Evolutionary conservation across 2,113 vertebrate species (phyloP).

Genomic region (Pygoscelis antarcticus): DNA sequence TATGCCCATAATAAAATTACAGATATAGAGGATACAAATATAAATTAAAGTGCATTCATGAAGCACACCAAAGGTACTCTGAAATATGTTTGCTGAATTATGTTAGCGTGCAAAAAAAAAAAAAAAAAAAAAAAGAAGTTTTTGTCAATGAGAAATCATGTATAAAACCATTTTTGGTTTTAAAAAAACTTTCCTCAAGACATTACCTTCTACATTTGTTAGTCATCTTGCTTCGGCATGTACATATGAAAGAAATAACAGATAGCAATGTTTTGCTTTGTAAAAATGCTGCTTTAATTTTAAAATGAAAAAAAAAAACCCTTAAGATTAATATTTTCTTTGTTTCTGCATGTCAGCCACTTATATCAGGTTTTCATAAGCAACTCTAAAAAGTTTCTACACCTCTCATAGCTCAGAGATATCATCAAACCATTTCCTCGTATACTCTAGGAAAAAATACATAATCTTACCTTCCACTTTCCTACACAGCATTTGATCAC

Average conservation of each 20-base stretch:
- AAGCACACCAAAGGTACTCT: neutral
- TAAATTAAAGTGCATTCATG: neutral
- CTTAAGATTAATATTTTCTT: neutral
- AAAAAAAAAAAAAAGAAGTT: neutral
- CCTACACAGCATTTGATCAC: neutral
- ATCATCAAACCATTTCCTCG: neutral
- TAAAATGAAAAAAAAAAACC: neutral
- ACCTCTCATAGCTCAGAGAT: neutral
- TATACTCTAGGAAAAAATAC: neutral
- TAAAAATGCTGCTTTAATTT: neutral
- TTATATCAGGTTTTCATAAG: neutral
- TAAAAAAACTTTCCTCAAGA: neutral
- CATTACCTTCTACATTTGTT: neutral
- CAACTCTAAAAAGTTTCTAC: neutral
- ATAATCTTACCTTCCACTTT: neutral
- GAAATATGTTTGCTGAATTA: neutral
- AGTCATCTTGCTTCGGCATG: neutral
- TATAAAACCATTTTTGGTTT: neutral
- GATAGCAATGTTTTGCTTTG: neutral
- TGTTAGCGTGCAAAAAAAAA: neutral
- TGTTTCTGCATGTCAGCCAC: neutral
- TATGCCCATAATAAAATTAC: neutral
- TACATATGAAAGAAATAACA: neutral
- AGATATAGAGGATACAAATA: neutral
- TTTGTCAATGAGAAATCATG: neutral